These are phyloP conservation scores for Drosophila atroscutellata DNA, from an alignment of 2,888 invertebrate species.

Conservation along the genomic window DNA sequence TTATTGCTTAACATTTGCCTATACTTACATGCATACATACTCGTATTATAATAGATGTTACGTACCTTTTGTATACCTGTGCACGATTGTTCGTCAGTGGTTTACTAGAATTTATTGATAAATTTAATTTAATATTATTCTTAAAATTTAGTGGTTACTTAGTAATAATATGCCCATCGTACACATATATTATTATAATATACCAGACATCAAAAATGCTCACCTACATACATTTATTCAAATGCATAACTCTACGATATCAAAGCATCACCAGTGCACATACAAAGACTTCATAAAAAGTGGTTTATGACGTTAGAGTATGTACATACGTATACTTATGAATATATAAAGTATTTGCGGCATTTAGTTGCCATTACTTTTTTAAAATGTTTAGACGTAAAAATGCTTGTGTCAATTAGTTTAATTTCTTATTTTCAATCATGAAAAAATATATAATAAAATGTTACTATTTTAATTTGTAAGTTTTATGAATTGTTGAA, in stretches of 20 bases:
- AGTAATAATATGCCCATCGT: constrained; percentile 23
- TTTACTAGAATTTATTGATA: constrained; percentile 40
- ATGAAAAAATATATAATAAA: constrained; percentile 15
- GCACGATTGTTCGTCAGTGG: constrained; percentile 29
- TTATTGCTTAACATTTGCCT: constrained; percentile 3
- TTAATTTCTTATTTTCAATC: constrained; percentile 33
- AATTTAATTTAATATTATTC: constrained; percentile 38
- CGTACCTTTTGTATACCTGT: constrained; percentile 28
- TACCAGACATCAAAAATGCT: constrained; percentile 18
- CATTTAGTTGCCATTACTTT: constrained; percentile 26
- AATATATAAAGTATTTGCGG: constrained; percentile 26
- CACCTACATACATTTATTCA: constrained; percentile 10
- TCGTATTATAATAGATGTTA: constrained; percentile 14
- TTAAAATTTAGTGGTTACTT: constrained; percentile 39
- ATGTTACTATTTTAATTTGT: constrained; percentile 19
- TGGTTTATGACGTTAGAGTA: constrained; percentile 8
- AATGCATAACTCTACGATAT: constrained; percentile 21
- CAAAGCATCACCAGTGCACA: constrained; percentile 6
- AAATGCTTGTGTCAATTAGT: constrained; percentile 52
- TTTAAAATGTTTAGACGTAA: constrained; percentile 30
- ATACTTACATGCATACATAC: constrained; percentile 24
- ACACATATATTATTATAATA: constrained; percentile 12
- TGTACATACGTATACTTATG: constrained; percentile 26
- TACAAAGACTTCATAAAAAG: constrained; percentile 6
- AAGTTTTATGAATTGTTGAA: background rate